These are phyloP conservation scores for Solenodon paradoxus DNA, from an alignment of 2,113 vertebrate species.

Conservation along the genomic window DNA sequence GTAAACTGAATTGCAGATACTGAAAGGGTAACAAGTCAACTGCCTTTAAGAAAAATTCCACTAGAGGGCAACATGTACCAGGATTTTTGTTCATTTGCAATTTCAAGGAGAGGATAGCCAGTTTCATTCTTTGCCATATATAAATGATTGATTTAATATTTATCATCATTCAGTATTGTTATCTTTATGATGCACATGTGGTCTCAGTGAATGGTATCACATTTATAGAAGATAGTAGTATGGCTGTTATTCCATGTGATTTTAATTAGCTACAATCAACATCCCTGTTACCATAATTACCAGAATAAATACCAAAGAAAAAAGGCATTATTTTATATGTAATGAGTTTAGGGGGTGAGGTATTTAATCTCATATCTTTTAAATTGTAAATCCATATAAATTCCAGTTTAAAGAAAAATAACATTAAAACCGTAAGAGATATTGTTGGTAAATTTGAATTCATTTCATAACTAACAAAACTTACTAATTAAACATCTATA, in stretches of 20 bases:
- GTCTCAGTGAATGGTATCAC: not conserved
- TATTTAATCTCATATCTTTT: not conserved
- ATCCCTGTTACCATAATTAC: slow-evolving; percentile 61
- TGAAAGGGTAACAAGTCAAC: not conserved
- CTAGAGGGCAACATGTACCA: slow-evolving; percentile 83
- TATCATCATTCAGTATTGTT: slow-evolving; percentile 64
- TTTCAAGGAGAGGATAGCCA: not conserved
- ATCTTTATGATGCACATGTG: slow-evolving; percentile 68
- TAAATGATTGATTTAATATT: slow-evolving; percentile 69
- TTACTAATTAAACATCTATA: not conserved
- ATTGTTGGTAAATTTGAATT: not conserved
- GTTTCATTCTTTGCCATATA: slow-evolving; percentile 46
- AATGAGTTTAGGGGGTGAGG: not conserved
- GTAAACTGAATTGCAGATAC: not conserved
- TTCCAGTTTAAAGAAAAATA: not conserved
- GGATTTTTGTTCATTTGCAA: not conserved
- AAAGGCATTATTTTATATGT: not conserved
- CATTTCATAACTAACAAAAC: slow-evolving; percentile 31
- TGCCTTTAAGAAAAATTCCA: slow-evolving; percentile 65
- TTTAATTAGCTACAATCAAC: slow-evolving; percentile 72
- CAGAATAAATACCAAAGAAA: not conserved
- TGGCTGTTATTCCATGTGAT: not conserved
- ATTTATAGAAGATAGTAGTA: slow-evolving; percentile 51
- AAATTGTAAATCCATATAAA: not conserved
- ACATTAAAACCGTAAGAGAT: not conserved